Evolutionary conservation across 2,113 vertebrate genomes (phyloP).

Genomic region (Microtus ochrogaster): DNA sequence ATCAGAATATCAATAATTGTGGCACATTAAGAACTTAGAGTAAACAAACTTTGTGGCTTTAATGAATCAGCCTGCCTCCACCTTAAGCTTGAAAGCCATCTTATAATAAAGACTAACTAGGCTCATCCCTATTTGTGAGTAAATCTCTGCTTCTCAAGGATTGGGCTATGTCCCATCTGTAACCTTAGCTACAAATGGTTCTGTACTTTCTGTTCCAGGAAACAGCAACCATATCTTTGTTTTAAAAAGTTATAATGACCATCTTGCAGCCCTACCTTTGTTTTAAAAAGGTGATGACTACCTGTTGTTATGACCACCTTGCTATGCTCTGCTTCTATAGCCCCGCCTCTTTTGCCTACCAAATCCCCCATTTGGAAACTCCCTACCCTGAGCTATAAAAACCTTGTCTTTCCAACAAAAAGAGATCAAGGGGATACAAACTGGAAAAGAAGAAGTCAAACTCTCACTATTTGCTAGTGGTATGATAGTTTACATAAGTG

Average conservation of each 20-base stretch:
- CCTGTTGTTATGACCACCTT: not conserved
- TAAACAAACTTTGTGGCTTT: conserved; percentile 19
- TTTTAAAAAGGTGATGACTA: not conserved
- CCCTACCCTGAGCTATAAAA: not conserved
- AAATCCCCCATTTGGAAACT: not conserved
- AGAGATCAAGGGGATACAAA: too few relatives aligned
- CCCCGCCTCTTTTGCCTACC: not conserved
- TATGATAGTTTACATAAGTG: too few relatives aligned
- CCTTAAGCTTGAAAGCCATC: not conserved
- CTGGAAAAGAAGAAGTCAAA: too few relatives aligned
- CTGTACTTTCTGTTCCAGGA: not conserved
- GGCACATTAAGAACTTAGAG: conserved; percentile 12
- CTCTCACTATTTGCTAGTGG: too few relatives aligned
- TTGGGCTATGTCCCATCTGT: not conserved
- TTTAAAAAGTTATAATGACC: not conserved
- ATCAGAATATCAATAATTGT: not conserved
- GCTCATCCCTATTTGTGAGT: not conserved
- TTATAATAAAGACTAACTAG: not conserved
- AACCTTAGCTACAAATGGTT: not conserved
- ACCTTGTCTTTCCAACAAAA: not conserved
- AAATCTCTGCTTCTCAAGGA: not conserved
- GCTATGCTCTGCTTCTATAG: not conserved
- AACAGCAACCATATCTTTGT: not conserved
- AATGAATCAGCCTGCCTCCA: not conserved
- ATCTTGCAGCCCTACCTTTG: not conserved